phyloP scores from a whole-genome alignment of 2,797 vertebrate species.

The Limnodromus scolopaceus region DNA sequence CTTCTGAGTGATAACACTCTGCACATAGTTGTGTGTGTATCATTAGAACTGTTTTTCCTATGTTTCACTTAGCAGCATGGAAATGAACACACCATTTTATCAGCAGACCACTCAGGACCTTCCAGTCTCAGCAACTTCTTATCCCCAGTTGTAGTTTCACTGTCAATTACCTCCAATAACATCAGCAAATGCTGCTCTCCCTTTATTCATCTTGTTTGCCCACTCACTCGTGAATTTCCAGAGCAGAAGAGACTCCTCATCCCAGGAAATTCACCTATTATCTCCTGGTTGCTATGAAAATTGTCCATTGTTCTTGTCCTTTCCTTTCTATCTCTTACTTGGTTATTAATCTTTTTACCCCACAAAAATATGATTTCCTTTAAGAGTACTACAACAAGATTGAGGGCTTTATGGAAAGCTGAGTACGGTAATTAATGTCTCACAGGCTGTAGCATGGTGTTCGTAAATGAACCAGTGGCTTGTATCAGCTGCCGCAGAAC shows the following conservation, averaged over 20 bases:
- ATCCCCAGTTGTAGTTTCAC: neutral
- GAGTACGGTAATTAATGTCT: rapidly evolving
- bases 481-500: neutral
- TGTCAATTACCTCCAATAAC: neutral
- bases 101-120: neutral
- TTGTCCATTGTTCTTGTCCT: neutral
- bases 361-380: neutral
- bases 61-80: neutral
- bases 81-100: neutral
- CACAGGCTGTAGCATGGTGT: neutral
- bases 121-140: neutral
- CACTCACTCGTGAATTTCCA: neutral
- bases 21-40: neutral
- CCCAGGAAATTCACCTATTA: neutral
- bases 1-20: neutral
- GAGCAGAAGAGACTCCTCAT: neutral
- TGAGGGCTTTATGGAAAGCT: neutral
- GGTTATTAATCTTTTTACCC: neutral
- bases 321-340: neutral
- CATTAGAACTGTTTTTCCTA: neutral
- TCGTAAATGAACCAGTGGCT: neutral
- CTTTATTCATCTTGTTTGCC: neutral
- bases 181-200: neutral
- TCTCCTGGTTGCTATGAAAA: neutral
- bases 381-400: neutral